Base-by-base conservation (phyloP, 2,888 invertebrate species). In the Diplolepis rosae region DNA sequence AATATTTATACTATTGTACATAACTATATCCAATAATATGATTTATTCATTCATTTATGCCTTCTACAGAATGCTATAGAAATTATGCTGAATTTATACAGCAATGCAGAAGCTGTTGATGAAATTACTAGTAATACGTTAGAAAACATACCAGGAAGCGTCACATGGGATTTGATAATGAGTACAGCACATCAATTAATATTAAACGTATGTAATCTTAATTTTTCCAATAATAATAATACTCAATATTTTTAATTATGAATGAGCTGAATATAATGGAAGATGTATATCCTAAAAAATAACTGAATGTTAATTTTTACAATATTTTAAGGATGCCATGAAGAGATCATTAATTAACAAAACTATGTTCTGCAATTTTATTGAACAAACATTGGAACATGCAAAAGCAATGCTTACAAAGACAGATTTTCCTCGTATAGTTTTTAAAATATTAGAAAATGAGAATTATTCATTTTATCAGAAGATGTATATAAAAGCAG, bases 401-500 rank as follows among this genome's bases (percentile, higher is more conserved):
- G 72, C 76, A 2, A 74, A 73, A 4, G 76, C 69, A 69, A 76
- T 70, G 65, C 69, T 85, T 7, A 74, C 75, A 15, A 70, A 77
- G 39, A 50, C 72, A 4, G 75, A 80, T 71, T 72, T 87, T 32
- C 70, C 84, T n/a, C 35, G 72, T 5, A 28, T 82, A 9, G 74
- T 83, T 30, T 71, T 83, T 11, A 79, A 87, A 73, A 73, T 88
- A 65, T 75, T 79, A 74, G 84, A 54, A 81, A 84, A 81, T 85
- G 89, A 66, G 82, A 89, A 81, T 48, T 84, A 80, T 42, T 27
- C 76, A 39, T 70, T 83, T 80, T 87, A 87, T 79, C 91, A 91
- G 66, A 90, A 91, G 83, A 89, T 90, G 22, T 93, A 93, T 82
- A 81, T 93, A 50, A 89, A 85, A 73, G 87, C 93, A 66, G 81